phyloP scores from a whole-genome alignment of 2,888 invertebrate species.

The Parnassius glacialis region DNA sequence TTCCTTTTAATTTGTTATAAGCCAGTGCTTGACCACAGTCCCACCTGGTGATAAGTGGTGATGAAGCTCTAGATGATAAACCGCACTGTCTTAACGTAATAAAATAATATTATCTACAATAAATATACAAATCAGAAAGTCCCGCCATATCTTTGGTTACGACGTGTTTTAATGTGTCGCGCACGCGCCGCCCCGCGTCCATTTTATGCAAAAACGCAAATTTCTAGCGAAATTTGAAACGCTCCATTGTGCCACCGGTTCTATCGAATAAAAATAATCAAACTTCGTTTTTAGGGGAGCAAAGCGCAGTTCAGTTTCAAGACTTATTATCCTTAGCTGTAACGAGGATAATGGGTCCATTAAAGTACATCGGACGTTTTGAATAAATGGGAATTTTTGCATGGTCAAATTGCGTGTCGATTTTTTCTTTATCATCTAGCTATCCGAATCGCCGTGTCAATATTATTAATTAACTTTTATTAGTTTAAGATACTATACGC shows the following conservation, averaged over 20 bases:
- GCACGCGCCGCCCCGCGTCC: slow-evolving; percentile 67
- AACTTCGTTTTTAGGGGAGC: slow-evolving; percentile 67
- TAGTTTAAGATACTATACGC: too few species aligned
- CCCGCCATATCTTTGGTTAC: slow-evolving; percentile 41
- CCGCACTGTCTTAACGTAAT: too few species aligned
- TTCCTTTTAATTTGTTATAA: too few species aligned
- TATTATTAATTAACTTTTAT: too few species aligned
- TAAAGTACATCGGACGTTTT: slow-evolving; percentile 59
- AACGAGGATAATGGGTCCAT: slow-evolving; percentile 27
- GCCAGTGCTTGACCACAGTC: too few species aligned
- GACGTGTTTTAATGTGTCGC: slow-evolving; percentile 52
- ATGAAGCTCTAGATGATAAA: too few species aligned
- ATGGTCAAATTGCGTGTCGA: slow-evolving; percentile 9
- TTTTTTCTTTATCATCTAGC: not conserved
- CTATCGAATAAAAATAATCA: slow-evolving; percentile 76
- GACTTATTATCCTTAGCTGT: slow-evolving; percentile 29
- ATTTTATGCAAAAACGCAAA: slow-evolving; percentile 81
- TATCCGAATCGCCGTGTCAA: too few species aligned
- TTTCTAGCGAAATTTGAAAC: slow-evolving; percentile 80
- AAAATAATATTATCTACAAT: too few species aligned
- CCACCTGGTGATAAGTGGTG: too few species aligned
- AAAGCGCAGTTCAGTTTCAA: slow-evolving; percentile 32
- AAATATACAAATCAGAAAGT: not conserved
- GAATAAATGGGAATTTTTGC: not conserved
- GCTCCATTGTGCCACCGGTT: slow-evolving; percentile 64